Evolutionary conservation across 2,888 invertebrate species (phyloP).

Genomic region (Drosophila testacea): DNA sequence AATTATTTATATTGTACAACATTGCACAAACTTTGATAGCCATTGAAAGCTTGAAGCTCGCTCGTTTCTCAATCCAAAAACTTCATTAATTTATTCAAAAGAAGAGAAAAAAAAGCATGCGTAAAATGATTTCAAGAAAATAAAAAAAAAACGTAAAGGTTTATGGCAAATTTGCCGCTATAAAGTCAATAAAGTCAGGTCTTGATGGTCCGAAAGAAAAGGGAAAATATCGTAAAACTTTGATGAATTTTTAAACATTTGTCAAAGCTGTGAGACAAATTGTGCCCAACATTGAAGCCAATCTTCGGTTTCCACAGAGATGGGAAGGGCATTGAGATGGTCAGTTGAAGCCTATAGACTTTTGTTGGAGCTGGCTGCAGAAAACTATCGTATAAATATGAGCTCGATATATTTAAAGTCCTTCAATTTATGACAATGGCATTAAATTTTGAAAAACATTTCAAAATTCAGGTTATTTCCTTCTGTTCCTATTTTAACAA

Average conservation of each 20-base stretch:
- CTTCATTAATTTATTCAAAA: conserved; percentile 46
- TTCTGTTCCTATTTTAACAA: no score
- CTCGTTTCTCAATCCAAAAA: conserved; percentile 12
- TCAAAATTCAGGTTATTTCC: no score
- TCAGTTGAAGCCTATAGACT: neutral
- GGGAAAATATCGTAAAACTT: conserved; percentile 42
- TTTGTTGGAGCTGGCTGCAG: neutral
- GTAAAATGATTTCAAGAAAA: conserved; percentile 38
- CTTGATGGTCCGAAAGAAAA: conserved; percentile 32
- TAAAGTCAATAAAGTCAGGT: conserved; percentile 30
- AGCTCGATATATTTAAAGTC: neutral
- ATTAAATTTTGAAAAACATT: no score
- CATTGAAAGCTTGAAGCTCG: conserved; percentile 23
- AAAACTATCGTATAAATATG: conserved; percentile 1
- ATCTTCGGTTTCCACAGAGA: neutral
- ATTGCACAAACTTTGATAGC: conserved; percentile 56
- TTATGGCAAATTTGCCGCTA: conserved; percentile 54
- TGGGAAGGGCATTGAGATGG: neutral
- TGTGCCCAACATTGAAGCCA: conserved; percentile 22
- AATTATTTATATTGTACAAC: conserved; percentile 56
- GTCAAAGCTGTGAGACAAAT: conserved; percentile 51
- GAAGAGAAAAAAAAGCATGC: conserved; percentile 35
- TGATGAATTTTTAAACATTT: conserved; percentile 54
- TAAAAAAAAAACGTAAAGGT: conserved; percentile 25
- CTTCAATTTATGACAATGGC: neutral